Base-by-base conservation (phyloP, 2,113 vertebrate genomes). In the Nipponia nippon region DNA sequence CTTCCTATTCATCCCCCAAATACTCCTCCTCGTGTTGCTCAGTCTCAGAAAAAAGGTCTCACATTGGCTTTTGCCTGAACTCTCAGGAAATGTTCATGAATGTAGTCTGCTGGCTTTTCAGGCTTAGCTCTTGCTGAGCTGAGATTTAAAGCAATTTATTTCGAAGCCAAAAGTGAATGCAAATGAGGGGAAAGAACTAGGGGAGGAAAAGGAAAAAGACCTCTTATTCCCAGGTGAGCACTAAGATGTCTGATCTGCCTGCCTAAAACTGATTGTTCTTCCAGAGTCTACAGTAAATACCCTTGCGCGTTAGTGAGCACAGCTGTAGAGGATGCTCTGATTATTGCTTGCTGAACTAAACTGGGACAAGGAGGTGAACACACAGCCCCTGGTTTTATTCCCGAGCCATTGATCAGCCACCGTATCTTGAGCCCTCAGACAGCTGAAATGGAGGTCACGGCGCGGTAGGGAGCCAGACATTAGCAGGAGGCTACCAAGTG, bases 111-210 rank as follows among this genome's bases (percentile, higher is more conserved):
- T 85, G 89, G 52, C 67, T 97, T 95, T 85, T 70, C 83, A 85
- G 65, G 87, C 92, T 97, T 92, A 90, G 89, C 87, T 93, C 93
- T 87, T 26, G 66, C 72, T 49, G 86, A 97, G 73, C 84, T 55
- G 75, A 87, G 91, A 88, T 96, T 95, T 80, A 69, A 97, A 93
- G 85, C 90, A 72, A 89, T 96, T 96, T 97, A 89, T 97, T 97
- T 95, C 53, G 65, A 95, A 98, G 91, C 84, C 50, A 30, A 78
- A 93, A 80, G 34, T 27, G 53, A 95, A 93, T 88, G 93, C 87
- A 95, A 96, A 97, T 73, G 76, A 91, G 59, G n/a, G 61, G 81
- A 81, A 46, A 66, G 55, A 89, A 89, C 17, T 49, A 63, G 56
- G 66, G 73, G 56, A 87, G 36, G 81, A 29, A 59, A 81, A 83